Percentiles rank a stretch among this genome's conserved stretches.
These are phyloP conservation scores for Tragulus kanchil DNA, from an alignment of 2,113 vertebrate species.

Conservation along the genomic window DNA sequence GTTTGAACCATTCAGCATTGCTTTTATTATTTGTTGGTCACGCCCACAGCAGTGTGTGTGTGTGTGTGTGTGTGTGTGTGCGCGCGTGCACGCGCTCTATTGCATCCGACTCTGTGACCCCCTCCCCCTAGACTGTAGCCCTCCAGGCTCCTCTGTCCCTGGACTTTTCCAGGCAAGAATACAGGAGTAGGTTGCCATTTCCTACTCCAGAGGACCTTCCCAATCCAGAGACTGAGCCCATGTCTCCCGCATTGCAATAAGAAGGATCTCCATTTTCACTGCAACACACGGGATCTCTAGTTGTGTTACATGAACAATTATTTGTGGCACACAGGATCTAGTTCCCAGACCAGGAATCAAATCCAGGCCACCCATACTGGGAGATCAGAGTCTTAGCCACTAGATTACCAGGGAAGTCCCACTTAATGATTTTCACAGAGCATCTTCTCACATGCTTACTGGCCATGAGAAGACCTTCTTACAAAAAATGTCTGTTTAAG, in stretches of 20 bases:
- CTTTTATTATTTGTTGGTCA: slow-evolving; percentile 1
- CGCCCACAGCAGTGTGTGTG: not conserved
- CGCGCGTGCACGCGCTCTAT: not conserved
- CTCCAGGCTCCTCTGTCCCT: not conserved
- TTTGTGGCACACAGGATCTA: not conserved
- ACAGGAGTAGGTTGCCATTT: not conserved
- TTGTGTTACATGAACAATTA: not conserved
- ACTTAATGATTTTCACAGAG: not conserved
- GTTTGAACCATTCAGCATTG: not conserved
- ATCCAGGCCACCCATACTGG: not conserved
- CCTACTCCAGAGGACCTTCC: not conserved
- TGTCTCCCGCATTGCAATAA: not conserved
- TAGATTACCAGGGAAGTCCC: not conserved
- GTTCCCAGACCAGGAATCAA: not conserved
- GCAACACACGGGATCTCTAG: not conserved
- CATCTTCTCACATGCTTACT: not conserved
- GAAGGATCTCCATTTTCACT: too few species aligned
- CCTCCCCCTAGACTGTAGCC: not conserved
- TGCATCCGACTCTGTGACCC: not conserved
- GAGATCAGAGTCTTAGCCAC: not conserved
- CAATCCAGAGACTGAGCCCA: rapidly evolving
- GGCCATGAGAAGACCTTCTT: not conserved
- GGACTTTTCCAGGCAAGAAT: not conserved
- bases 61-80: not conserved
- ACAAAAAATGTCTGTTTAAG: not conserved